A percentile compares a stretch with the other conserved stretches of the same genome.
These are phyloP conservation scores for Eciton burchellii DNA, from an alignment of 1,140 invertebrate genomes.

Conservation along the genomic window DNA sequence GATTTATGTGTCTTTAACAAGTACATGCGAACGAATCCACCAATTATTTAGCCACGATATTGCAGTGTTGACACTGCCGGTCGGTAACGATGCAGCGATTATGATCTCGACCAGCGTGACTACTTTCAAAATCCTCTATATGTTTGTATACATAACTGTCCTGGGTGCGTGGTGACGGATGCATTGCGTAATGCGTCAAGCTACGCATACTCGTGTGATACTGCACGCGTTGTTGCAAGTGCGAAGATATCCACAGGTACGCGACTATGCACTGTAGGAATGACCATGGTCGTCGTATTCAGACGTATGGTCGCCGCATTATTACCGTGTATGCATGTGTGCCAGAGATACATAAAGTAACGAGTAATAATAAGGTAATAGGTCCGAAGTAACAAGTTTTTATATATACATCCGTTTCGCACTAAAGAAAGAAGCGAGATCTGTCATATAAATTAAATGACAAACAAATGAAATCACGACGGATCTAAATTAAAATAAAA, in stretches of 20 bases:
- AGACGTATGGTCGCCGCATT: slow-evolving; percentile 6
- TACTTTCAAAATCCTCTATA: slow-evolving; percentile 65
- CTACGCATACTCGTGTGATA: not conserved
- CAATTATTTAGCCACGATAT: slow-evolving; percentile 29
- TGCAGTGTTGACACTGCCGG: not conserved
- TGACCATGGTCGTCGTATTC: slow-evolving; percentile 27
- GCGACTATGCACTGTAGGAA: not conserved
- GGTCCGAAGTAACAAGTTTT: slow-evolving; percentile 14
- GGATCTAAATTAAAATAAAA: not conserved
- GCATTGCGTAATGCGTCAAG: slow-evolving; percentile 25
- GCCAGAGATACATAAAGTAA: not conserved
- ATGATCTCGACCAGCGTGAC: slow-evolving; percentile 59
- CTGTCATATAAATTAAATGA: too few relatives aligned
- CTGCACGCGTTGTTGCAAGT: not conserved
- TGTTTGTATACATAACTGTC: slow-evolving; percentile 49
- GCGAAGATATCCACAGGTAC: slow-evolving; percentile 8
- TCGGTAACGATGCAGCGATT: slow-evolving; percentile 28
- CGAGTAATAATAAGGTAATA: slow-evolving; percentile 10
- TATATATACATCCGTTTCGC: too few relatives aligned
- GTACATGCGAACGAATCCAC: not conserved
- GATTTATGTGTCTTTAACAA: not conserved
- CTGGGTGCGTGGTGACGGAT: slow-evolving; percentile 33
- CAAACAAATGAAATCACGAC: too few relatives aligned
- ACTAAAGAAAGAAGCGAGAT: too few relatives aligned
- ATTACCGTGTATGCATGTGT: not conserved